A percentile compares a stretch with the other conserved stretches of the same genome.
These are phyloP conservation scores for Cheilosia vulpina DNA, from an alignment of 2,888 invertebrate species.

Conservation along the genomic window DNA sequence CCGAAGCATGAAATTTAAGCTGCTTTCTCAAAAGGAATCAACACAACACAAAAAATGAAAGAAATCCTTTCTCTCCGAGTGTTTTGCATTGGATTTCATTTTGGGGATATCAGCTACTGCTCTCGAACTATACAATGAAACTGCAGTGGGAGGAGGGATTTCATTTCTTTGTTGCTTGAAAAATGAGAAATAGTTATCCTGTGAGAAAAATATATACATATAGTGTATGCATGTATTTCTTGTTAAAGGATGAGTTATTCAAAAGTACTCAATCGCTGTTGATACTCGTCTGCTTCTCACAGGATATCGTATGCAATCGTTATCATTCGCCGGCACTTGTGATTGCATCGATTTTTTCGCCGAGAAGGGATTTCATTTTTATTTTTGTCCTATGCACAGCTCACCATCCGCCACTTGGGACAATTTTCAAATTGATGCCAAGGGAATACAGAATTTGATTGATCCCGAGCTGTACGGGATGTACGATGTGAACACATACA, in stretches of 20 bases:
- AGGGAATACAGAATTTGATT: constrained; percentile 39
- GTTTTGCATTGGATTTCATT: constrained; percentile 56
- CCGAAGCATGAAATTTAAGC: constrained; percentile 72
- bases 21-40: constrained; percentile 8
- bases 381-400: not conserved
- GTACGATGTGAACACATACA: constrained; percentile 23
- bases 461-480: constrained; percentile 20
- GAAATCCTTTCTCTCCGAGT: constrained; percentile 58
- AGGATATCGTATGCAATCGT: constrained; percentile 54
- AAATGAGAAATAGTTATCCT: constrained; percentile 65
- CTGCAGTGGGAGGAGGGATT: constrained; percentile 25
- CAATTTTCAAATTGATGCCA: constrained; percentile 27
- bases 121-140: constrained; percentile 16
- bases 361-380: constrained; percentile 6
- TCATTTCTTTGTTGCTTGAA: constrained; percentile 49
- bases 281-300: constrained; percentile 49
- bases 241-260: constrained; percentile 73
- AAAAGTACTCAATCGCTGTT: constrained; percentile 71
- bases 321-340: constrained; percentile 35
- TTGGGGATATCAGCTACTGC: constrained; percentile 13
- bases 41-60: not conserved
- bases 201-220: constrained; percentile 24
- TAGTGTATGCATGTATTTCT: constrained; percentile 25
- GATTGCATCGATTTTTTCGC: constrained; percentile 48
- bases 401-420: constrained; percentile 9